Base-by-base conservation (phyloP, 2,113 vertebrate species). In the Gymnocephalus cernua region DNA sequence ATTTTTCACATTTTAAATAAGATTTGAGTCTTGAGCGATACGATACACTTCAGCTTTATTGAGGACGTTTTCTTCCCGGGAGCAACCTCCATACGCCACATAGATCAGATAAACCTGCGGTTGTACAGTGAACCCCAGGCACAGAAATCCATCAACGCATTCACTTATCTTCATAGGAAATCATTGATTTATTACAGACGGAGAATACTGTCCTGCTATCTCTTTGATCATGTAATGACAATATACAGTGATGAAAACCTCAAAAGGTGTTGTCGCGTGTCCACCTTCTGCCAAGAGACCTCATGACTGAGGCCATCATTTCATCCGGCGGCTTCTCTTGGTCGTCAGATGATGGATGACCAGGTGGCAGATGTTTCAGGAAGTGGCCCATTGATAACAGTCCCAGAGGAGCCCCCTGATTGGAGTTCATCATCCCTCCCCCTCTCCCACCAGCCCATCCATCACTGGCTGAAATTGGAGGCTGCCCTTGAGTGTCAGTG, bases 301-400 rank as follows among this genome's bases (percentile, higher is more conserved):
- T 75, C 79, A 38, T 32, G 21, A 11, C 75, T 21, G 18, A 57
- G 61, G 35, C 66, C 70, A 5, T 78, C 82, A 41, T 66, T 73
- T 68, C 85, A 21, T 61, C 54, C 3, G 72, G 54, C 45, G 16
- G 59, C 41, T 67, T 66, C 76, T 47, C 72, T 41, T 35, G 83
- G 57, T 80, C 47, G 54, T 58, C 73, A 3, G 61, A 74, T 93
- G 90, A 93, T 88, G 77, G 88, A 93, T 90, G 88, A 87, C 90
- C 18, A 11, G 44, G 76, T 29, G 61, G 85, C 90, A 93, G 89
- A 91, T 93, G 90, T 90, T 89, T 82, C 89, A 88, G 90, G 91
- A 92, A 91, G 88, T 79, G 82, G 76, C 74, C 74, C 84, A 87
- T 89, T 89, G 90, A 92, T 92, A 85, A 88, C 58, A 0, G 45